Conservation (phyloP, 2,797 vertebrate species). For the Pseudochirops corinnae region DNA sequence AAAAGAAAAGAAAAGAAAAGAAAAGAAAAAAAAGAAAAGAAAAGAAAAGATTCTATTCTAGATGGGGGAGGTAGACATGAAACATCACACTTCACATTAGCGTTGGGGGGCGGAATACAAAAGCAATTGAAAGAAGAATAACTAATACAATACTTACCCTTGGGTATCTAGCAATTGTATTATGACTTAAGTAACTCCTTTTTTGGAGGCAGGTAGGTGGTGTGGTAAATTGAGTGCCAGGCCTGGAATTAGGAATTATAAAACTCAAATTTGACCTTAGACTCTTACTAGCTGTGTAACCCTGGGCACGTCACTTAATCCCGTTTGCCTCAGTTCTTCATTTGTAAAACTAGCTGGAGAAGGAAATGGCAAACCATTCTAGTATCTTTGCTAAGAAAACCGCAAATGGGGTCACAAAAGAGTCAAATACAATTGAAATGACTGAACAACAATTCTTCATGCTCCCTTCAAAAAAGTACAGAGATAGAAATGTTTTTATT, state of each 20-base stretch:
- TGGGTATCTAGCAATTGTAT: slow-evolving; percentile 28
- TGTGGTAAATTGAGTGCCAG: no score
- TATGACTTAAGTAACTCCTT: background rate
- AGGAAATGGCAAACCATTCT: background rate
- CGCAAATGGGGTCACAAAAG: background rate
- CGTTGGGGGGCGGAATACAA: background rate
- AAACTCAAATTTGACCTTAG: background rate
- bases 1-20: no score
- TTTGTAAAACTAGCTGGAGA: no score
- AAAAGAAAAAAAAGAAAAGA: background rate
- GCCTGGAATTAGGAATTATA: background rate
- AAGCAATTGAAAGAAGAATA: background rate
- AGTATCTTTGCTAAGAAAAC: background rate
- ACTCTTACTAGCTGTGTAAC: no score
- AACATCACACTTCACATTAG: background rate
- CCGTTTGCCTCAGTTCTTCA: no score
- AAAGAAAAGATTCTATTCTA: background rate
- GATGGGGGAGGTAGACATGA: background rate
- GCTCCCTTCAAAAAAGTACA: background rate
- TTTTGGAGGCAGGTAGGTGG: background rate
- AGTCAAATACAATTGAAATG: background rate
- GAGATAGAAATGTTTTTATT: background rate
- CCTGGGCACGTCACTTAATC: no score
- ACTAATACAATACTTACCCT: background rate
- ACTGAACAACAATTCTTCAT: background rate